Evolutionary conservation across 2,888 invertebrate genomes (phyloP).

Genomic region (Eutolmus rufibarbis): DNA sequence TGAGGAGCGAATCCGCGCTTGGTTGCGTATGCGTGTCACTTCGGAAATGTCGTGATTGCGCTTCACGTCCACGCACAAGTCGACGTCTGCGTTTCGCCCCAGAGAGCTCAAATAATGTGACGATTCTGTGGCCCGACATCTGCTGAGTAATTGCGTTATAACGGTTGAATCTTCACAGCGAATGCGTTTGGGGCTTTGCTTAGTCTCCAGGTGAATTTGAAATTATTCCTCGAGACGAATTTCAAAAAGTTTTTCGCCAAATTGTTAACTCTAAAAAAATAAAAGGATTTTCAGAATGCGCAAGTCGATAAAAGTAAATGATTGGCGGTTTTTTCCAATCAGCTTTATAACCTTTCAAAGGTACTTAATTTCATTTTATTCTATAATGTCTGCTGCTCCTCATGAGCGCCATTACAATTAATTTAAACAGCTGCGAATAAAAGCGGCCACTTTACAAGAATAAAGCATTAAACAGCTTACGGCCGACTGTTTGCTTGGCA

Average conservation of each 20-base stretch:
- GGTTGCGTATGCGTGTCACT: not conserved
- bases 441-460: conserved; percentile 22
- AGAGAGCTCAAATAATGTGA: not conserved
- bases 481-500: not conserved
- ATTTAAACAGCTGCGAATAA: not conserved
- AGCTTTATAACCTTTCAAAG: not conserved
- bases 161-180: not conserved
- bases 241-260: not conserved
- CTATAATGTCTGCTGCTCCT: not conserved
- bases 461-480: conserved; percentile 23
- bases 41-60: not conserved
- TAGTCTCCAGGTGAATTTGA: not conserved
- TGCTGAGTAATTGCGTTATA: not conserved
- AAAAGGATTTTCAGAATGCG: not conserved
- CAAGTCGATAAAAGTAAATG: not conserved
- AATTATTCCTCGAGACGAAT: not conserved
- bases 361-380: not conserved
- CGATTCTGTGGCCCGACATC: not conserved
- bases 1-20: not conserved
- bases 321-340: not conserved
- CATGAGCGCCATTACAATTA: not conserved
- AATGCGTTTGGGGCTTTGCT: not conserved
- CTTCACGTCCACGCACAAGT: not conserved
- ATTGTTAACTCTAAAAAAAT: not conserved
- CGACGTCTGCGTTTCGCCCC: not conserved